A percentile compares a stretch with the other conserved stretches of the same genome.
Evolutionary conservation across 1,140 invertebrate species (phyloP).

Genomic region (Eriocheir sinensis): DNA sequence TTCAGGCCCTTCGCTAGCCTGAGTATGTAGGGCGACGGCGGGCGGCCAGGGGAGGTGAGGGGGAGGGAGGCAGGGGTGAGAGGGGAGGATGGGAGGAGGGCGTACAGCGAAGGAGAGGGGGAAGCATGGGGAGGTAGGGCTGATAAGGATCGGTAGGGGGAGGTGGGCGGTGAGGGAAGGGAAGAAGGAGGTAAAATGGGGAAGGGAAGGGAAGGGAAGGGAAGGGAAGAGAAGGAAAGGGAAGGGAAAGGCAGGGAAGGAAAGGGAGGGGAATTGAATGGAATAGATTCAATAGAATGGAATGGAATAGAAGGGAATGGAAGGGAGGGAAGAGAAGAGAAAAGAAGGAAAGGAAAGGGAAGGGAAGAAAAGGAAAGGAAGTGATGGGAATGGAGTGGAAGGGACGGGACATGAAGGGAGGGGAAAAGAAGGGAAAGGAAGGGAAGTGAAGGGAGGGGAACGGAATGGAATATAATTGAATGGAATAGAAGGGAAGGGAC

Average conservation of each 20-base stretch:
- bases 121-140: neutral
- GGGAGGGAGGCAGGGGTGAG: neutral
- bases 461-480: neutral
- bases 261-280: too few relatives aligned
- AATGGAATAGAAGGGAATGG: neutral
- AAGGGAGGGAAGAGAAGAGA: neutral
- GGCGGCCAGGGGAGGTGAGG: neutral
- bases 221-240: neutral
- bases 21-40: neutral
- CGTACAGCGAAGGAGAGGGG: neutral
- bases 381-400: neutral
- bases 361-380: neutral
- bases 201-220: neutral
- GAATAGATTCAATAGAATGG: too few relatives aligned
- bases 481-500: neutral
- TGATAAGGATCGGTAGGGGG: neutral
- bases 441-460: neutral
- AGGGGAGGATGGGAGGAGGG: neutral
- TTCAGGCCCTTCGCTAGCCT: neutral
- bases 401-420: neutral
- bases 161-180: neutral
- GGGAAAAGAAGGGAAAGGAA: neutral
- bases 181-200: neutral
- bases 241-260: neutral
- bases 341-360: neutral